Evolutionary conservation across 2,113 vertebrate genomes (phyloP), one percentile per base, ranked within the genome.

Genomic region (Chloropsis hardwickii): DNA sequence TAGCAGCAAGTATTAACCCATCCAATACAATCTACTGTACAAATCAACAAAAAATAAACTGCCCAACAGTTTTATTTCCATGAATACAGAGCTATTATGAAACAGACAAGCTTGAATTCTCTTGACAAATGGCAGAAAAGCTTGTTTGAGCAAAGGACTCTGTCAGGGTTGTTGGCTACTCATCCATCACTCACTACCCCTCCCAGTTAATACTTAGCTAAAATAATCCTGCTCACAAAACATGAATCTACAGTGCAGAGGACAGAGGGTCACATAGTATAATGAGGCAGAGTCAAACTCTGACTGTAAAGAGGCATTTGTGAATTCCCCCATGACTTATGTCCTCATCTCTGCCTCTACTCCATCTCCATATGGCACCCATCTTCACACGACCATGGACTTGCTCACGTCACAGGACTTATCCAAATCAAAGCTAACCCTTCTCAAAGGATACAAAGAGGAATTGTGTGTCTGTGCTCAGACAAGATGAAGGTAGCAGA

Each of bases 1-100:
- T 51, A 91, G 51, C 39, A 81, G 51, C 53, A 94, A 91, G n/a
- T 64, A 90, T 93, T 95, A 94, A 95, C 66, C 71, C 87, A 51
- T 74, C 33, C 35, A 2, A 77, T 22, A 77, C 71, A 83, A 88
- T 23, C 22, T 37, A 58, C 33, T 39, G 12, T 7, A 76, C 11
- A 64, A 82, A 85, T 27, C 2, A 8, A 45, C 40, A 69, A 60
- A 83, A 50, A 81, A 71, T 39, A 53, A 87, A 44, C 62, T 67
- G 40, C 24, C 79, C 44, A 73, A 50, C 9, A 20, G 40, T 37
- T 90, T 92, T 74, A 58, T n/a, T 91, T 60, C 64, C 78, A 64
- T 27, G 74, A 70, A 90, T 48, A 28, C 33, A n/a, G 14, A 70
- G 51, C 23, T 70, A 44, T 51, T 86, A 77, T 66, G 33, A 73